Base-by-base conservation (phyloP, 2,113 vertebrate species). In the Nanorana parkeri region DNA sequence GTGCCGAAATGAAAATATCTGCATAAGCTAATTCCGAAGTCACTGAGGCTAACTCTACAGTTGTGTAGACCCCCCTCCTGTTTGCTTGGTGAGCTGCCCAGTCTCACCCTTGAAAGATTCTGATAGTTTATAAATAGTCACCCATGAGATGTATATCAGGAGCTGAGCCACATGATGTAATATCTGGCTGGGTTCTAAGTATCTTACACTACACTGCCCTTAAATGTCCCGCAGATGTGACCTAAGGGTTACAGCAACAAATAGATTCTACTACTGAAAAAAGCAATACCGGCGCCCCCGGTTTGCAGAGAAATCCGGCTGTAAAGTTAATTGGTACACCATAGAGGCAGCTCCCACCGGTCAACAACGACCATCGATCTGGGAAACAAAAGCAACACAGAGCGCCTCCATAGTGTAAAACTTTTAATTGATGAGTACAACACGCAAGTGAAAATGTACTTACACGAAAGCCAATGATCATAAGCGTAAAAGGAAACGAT, bases 161-260 rank as follows among this genome's bases (percentile, higher is more conserved):
- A 56, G 29, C 71, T 28, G 58, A 61, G 65, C 80, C 71, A 74
- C 23, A 76, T 76, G 80, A 83, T 83, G 80, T 83, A 75, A 76
- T 75, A 47, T 21, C 63, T 74, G 68, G 69, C 68, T 55, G 47
- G 73, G 16, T 67, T 61, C 29, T 67, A 82, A 54, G 26, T 67
- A 28, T 68, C 52, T 83, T 54, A 58, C 61, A 83, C 71, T 83
- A 80, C 71, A 76, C 16, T 83, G 80, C 51, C 80, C 80, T 83
- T 83, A 83, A 83, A 83, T 83, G 80, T 76, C 64, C 80, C 60
- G 64, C 80, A 83, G 80, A 76, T 83, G 72, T 76, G 65, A 65
- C 72, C 71, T 32, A 54, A 21, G 11, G 19, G 61, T 36, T 65
- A 26, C 41, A 36, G 5, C 28, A 10, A 32, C 26, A 64, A 41